phyloP scores from a whole-genome alignment of 2,797 vertebrate genomes.

The Thalassophryne amazonica region DNA sequence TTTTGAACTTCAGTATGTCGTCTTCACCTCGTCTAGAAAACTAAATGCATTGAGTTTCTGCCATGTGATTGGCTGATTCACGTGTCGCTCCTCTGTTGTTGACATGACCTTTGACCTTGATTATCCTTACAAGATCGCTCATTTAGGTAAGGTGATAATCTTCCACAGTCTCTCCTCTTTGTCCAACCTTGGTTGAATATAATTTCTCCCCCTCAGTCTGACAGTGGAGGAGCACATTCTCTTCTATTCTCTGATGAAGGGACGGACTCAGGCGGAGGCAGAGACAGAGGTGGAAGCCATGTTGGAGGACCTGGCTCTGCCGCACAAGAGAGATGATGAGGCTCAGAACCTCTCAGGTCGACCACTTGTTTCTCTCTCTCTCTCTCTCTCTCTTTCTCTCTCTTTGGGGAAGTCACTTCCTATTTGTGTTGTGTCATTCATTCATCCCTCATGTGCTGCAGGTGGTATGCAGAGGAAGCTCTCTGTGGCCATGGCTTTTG shows the following conservation, averaged over 20 bases:
- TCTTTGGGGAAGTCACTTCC: too few relatives aligned
- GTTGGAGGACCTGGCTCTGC: slow-evolving; percentile 87
- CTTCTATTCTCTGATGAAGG: slow-evolving; percentile 94
- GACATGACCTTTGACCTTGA: too few relatives aligned
- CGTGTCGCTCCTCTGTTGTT: too few relatives aligned
- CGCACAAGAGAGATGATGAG: slow-evolving; percentile 89
- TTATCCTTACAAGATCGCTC: too few relatives aligned
- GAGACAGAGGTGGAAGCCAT: slow-evolving; percentile 85
- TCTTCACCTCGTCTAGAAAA: too few relatives aligned
- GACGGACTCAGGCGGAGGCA: slow-evolving; percentile 81
- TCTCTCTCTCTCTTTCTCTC: too few relatives aligned
- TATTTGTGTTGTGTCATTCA: not conserved
- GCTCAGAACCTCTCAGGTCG: slow-evolving; percentile 92
- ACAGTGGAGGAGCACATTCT: slow-evolving; percentile 95
- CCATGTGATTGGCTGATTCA: too few relatives aligned
- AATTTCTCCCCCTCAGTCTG: slow-evolving; percentile 72
- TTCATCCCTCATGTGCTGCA: slow-evolving; percentile 31
- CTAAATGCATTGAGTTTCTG: too few relatives aligned
- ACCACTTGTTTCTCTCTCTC: not conserved
- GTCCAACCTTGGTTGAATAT: not conserved
- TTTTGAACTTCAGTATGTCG: too few relatives aligned
- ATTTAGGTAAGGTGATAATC: too few relatives aligned
- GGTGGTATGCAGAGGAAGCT: slow-evolving; percentile 98
- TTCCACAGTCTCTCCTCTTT: too few relatives aligned
- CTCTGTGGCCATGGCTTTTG: slow-evolving; percentile 94